Evolutionary conservation across 2,888 invertebrate species (phyloP).

Genomic region (Helobdella robusta): DNA sequence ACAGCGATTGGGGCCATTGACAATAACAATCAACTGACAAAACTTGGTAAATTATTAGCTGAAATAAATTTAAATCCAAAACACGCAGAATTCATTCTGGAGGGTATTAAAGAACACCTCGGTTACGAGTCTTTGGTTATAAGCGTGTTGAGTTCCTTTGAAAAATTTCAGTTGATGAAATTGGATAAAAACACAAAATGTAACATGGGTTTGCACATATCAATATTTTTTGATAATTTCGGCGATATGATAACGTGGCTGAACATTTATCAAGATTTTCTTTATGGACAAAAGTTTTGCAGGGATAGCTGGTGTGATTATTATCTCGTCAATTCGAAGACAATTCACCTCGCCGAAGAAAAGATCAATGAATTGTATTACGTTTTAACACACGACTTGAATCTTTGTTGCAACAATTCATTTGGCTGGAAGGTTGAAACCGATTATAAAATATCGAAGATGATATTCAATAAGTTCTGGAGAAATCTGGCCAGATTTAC

Average conservation of each 20-base stretch:
- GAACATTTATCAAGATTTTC: slow-evolving; percentile 41
- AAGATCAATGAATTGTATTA: slow-evolving; percentile 37
- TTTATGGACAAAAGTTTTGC: slow-evolving; percentile 28
- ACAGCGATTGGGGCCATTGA: slow-evolving; percentile 40
- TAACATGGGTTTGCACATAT: slow-evolving; percentile 39
- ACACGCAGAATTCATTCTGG: slow-evolving; percentile 39
- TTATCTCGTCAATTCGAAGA: slow-evolving; percentile 45
- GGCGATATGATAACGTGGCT: slow-evolving; percentile 43
- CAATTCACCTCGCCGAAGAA: slow-evolving; percentile 39
- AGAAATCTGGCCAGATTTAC: slow-evolving; percentile 39
- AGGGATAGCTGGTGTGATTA: slow-evolving; percentile 31
- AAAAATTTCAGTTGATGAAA: slow-evolving; percentile 42
- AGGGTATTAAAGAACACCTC: slow-evolving; percentile 36
- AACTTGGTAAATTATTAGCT: slow-evolving; percentile 42
- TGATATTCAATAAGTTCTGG: slow-evolving; percentile 38
- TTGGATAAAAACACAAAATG: slow-evolving; percentile 38
- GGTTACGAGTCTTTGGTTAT: slow-evolving; percentile 41
- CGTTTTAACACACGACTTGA: slow-evolving; percentile 36
- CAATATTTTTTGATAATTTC: slow-evolving; percentile 39
- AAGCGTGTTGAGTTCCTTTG: slow-evolving; percentile 39
- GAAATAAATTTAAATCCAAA: slow-evolving; percentile 44
- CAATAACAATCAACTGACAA: slow-evolving; percentile 39
- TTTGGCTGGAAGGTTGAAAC: slow-evolving; percentile 16
- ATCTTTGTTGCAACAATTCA: neutral
- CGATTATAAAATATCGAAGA: slow-evolving; percentile 33